These are phyloP conservation scores for Achlya flavicornis DNA, from an alignment of 2,888 invertebrate species.

Conservation along the genomic window DNA sequence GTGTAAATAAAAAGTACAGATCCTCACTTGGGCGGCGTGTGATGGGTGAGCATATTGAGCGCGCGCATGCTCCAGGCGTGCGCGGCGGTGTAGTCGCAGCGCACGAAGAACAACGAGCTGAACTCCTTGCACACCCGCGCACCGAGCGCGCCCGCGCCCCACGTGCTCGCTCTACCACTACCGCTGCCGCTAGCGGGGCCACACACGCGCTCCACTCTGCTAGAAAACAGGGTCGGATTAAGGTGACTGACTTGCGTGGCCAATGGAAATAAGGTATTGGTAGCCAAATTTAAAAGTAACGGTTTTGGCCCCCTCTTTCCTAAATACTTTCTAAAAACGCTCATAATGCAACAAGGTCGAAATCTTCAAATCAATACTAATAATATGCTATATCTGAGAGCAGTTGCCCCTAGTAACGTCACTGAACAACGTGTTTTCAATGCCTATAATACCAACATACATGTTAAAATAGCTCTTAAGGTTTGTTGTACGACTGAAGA, in stretches of 20 bases:
- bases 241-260: background rate
- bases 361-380: no score
- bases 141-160: conserved; percentile 58
- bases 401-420: no score
- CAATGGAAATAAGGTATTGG: background rate
- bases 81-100: conserved; percentile 93
- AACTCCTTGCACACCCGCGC: conserved; percentile 93
- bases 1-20: background rate
- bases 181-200: conserved; percentile 14
- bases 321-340: no score
- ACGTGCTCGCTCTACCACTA: conserved; percentile 27
- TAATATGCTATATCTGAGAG: no score
- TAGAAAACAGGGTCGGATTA: background rate
- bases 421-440: no score
- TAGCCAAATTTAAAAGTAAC: no score
- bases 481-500: no score
- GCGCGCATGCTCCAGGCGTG: conserved; percentile 92
- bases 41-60: conserved; percentile 85
- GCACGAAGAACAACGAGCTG: conserved; percentile 91
- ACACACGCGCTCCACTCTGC: background rate
- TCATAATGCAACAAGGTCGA: no score
- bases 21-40: conserved; percentile 85
- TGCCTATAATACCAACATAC: no score
- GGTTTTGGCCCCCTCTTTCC: no score
- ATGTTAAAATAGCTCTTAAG: no score